phyloP scores from a whole-genome alignment of 2,888 invertebrate genomes.

The Drosophila mulleri region DNA sequence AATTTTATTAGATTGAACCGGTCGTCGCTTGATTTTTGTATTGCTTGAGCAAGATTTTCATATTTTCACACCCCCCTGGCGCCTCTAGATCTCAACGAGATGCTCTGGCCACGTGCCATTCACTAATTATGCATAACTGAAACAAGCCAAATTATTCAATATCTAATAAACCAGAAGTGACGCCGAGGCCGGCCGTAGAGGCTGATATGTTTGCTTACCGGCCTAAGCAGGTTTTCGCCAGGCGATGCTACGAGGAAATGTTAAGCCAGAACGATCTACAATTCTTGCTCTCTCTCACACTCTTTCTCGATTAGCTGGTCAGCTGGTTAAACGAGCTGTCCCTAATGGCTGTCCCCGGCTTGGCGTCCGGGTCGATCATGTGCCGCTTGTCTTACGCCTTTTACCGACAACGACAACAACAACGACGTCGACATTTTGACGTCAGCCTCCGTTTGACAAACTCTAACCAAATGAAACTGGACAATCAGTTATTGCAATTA shows the following conservation, averaged over 20 bases:
- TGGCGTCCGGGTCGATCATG: conserved; percentile 27
- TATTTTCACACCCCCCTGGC: conserved; percentile 3
- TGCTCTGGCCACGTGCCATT: conserved; percentile 22
- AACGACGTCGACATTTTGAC: conserved; percentile 17
- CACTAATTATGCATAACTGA: conserved; percentile 35
- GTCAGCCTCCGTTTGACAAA: conserved; percentile 22
- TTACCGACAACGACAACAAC: conserved; percentile 26
- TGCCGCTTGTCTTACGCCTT: conserved; percentile 39
- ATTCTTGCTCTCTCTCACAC: neutral
- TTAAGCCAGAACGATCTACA: neutral
- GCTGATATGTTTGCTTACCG: conserved; percentile 14
- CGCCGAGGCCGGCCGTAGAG: conserved; percentile 11
- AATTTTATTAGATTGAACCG: conserved; percentile 57
- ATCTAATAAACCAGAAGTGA: conserved; percentile 48
- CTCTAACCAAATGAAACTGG: conserved; percentile 41
- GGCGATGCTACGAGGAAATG: conserved; percentile 37
- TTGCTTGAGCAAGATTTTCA: conserved; percentile 23
- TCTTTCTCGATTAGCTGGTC: conserved; percentile 13
- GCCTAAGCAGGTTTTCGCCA: conserved; percentile 40
- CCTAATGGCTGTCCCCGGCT: conserved; percentile 1
- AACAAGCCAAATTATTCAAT: conserved; percentile 38
- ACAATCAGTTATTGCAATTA: conserved; percentile 23
- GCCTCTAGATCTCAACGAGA: neutral
- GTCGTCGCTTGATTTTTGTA: conserved; percentile 52
- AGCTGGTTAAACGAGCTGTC: conserved; percentile 15